phyloP scores from a whole-genome alignment of 2,113 vertebrate species.

The Sorex araneus region DNA sequence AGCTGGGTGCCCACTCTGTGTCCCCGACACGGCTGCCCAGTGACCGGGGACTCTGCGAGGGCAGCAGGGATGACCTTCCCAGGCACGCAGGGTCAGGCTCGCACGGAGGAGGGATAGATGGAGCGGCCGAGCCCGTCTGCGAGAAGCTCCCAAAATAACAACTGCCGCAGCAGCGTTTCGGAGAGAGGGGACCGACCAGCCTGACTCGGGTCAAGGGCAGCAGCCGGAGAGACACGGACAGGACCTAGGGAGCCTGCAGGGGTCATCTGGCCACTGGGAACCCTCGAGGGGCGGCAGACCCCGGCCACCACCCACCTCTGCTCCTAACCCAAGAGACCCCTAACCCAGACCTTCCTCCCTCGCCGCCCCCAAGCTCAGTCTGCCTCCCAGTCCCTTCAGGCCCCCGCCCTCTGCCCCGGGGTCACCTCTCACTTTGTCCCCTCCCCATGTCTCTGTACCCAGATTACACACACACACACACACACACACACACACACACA shows the following conservation, averaged over 20 bases:
- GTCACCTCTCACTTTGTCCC: neutral
- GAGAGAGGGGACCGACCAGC: constrained; percentile 12
- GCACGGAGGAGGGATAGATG: constrained; percentile 16
- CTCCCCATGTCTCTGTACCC: neutral
- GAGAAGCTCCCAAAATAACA: constrained; percentile 71
- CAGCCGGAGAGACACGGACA: neutral
- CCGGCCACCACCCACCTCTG: neutral
- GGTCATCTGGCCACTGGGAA: neutral
- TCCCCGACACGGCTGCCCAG: neutral
- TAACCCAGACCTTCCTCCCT: neutral
- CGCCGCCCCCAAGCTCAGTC: neutral
- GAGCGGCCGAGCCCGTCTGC: constrained; percentile 31
- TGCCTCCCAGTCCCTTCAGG: no score
- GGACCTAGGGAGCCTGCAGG: neutral
- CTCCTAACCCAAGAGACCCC: neutral
- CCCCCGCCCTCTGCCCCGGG: neutral
- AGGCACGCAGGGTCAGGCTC: neutral
- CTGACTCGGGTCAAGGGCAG: constrained; percentile 54
- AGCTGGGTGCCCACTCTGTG: neutral
- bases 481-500: no score
- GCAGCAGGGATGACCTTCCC: neutral
- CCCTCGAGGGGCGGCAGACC: neutral
- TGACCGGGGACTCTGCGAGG: no score
- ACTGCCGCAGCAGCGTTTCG: neutral
- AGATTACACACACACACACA: no score